Evolutionary conservation across 2,888 invertebrate species (phyloP).

Genomic region (Cheilosia vulpina): DNA sequence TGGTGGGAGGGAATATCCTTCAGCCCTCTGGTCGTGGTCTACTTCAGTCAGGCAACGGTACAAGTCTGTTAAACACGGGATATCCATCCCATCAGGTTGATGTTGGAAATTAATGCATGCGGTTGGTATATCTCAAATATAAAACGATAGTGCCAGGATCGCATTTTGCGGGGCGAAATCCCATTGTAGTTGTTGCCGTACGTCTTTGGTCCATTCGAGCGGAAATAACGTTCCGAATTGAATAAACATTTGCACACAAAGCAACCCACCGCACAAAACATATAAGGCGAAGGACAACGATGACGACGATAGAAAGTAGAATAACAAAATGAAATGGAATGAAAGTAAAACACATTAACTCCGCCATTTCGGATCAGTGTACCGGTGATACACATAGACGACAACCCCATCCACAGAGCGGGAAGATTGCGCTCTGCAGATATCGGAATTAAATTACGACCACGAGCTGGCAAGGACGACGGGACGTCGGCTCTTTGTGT

Average conservation of each 20-base stretch:
- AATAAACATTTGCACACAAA: slow-evolving; percentile 69
- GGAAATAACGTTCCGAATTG: slow-evolving; percentile 65
- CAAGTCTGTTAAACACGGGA: slow-evolving; percentile 20
- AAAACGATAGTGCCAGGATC: slow-evolving; percentile 43
- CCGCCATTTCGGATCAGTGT: slow-evolving; percentile 56
- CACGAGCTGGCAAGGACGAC: slow-evolving; percentile 60
- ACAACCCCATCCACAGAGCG: neutral
- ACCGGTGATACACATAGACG: neutral
- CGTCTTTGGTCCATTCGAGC: slow-evolving; percentile 53
- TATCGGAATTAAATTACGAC: slow-evolving; percentile 73
- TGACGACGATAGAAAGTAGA: slow-evolving; percentile 25
- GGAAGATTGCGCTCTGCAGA: slow-evolving; percentile 58
- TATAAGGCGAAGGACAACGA: slow-evolving; percentile 56
- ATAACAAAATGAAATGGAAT: slow-evolving; percentile 69
- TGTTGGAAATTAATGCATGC: slow-evolving; percentile 67
- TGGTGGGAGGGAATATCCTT: neutral
- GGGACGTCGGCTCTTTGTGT: slow-evolving; percentile 4
- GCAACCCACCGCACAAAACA: slow-evolving; percentile 49
- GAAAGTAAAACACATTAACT: slow-evolving; percentile 73
- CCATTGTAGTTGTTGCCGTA: slow-evolving; percentile 16
- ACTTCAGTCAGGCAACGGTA: neutral
- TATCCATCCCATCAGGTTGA: slow-evolving; percentile 52
- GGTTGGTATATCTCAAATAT: slow-evolving; percentile 49
- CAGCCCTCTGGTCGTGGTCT: slow-evolving; percentile 1
- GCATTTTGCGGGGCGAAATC: slow-evolving; percentile 44